Conservation (phyloP, 2,113 vertebrate genomes). For the Cathartes aura region DNA sequence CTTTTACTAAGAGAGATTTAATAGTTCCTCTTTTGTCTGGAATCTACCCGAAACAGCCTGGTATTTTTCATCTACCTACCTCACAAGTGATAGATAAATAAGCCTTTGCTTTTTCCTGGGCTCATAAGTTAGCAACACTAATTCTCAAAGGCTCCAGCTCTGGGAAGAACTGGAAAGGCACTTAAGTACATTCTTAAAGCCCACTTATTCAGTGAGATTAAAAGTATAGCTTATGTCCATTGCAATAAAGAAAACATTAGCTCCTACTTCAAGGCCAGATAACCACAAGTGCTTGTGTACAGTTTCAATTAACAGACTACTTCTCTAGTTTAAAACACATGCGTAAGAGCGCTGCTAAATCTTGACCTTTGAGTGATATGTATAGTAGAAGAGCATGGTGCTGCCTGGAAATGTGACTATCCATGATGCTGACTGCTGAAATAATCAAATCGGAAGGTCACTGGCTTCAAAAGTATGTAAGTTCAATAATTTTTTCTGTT, state of each 20-base stretch:
- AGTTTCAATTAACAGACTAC: background rate
- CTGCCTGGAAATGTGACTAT: background rate
- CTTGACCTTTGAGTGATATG: background rate
- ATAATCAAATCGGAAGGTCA: background rate
- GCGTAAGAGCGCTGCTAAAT: background rate
- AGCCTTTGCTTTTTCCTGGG: background rate
- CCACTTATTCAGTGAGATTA: background rate
- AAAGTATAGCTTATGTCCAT: background rate
- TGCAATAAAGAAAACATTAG: background rate
- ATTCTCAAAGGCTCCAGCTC: background rate
- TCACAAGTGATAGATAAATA: background rate
- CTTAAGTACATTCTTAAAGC: background rate
- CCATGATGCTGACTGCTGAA: background rate
- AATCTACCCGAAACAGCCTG: background rate
- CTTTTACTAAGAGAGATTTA: background rate
- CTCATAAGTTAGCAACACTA: background rate
- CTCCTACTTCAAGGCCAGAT: background rate
- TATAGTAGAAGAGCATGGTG: background rate
- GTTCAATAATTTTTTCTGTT: background rate
- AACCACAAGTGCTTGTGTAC: background rate
- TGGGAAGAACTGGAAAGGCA: background rate
- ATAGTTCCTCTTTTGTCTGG: background rate
- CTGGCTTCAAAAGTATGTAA: background rate
- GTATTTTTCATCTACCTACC: background rate
- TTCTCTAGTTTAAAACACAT: background rate